Percentiles rank a stretch among this genome's conserved stretches.
These are phyloP conservation scores for Halcyon chelicuti DNA, from an alignment of 2,797 vertebrate species.

Conservation along the genomic window DNA sequence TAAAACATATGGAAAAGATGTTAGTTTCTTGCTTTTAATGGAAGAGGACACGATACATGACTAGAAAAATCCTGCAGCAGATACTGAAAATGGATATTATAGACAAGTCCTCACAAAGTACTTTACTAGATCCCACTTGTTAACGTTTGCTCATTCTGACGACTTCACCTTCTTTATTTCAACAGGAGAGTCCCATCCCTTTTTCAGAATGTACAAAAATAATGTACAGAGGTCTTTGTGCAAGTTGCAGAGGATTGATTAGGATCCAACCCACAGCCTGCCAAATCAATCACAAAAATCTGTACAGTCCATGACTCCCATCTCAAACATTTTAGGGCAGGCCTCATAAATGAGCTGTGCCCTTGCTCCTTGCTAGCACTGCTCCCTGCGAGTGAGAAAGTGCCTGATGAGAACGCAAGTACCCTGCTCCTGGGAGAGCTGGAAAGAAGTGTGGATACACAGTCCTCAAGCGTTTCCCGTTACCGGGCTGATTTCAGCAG, in stretches of 20 bases:
- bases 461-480: neutral
- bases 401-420: constrained; percentile 42
- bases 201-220: neutral
- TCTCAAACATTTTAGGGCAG: neutral
- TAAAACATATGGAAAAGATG: neutral
- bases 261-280: neutral
- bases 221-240: accelerated
- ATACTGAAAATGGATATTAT: neutral
- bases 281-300: neutral
- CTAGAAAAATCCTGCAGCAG: neutral
- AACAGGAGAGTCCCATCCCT: neutral
- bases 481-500: constrained; percentile 34
- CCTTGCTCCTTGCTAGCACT: neutral
- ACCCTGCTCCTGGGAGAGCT: constrained; percentile 29
- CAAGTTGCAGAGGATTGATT: neutral
- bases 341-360: neutral
- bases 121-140: neutral
- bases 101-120: neutral
- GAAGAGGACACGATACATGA: neutral
- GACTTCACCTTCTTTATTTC: neutral
- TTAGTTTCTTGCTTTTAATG: neutral
- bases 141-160: neutral
- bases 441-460: neutral
- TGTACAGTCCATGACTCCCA: neutral
- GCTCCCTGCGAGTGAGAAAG: constrained; percentile 4